Conservation (phyloP, 2,888 invertebrate species). For the Drosophila bunnanda region DNA sequence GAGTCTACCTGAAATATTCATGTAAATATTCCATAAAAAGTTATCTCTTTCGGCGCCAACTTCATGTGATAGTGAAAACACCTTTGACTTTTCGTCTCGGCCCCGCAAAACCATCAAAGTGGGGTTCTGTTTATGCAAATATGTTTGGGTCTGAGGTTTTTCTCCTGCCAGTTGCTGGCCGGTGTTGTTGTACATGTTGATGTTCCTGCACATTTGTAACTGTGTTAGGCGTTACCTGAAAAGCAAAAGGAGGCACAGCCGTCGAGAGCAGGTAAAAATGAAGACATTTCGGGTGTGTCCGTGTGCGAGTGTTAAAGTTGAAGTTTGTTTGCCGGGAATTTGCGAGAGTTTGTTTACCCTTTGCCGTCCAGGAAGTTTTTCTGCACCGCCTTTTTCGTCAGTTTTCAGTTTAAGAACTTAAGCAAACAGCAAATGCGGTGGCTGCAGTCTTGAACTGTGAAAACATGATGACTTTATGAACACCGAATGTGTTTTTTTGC, state of each 20-base stretch:
- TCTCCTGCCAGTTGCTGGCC: conserved; percentile 26
- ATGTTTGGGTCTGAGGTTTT: conserved; percentile 59
- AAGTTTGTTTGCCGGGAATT: conserved; percentile 56
- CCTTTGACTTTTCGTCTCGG: conserved; percentile 12
- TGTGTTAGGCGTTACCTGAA: conserved; percentile 55
- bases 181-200: conserved; percentile 24
- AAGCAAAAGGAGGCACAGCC: conserved; percentile 31
- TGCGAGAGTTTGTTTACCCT: conserved; percentile 44
- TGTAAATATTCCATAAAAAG: conserved; percentile 14
- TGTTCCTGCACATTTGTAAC: conserved; percentile 45
- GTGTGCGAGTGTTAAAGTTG: conserved; percentile 37
- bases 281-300: conserved; percentile 61
- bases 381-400: conserved; percentile 16
- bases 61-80: conserved; percentile 16
- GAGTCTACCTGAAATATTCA: background rate
- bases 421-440: conserved; percentile 40
- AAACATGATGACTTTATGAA: conserved; percentile 76
- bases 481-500: conserved; percentile 64
- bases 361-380: conserved; percentile 24
- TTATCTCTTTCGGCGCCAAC: conserved; percentile 11
- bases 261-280: conserved; percentile 54
- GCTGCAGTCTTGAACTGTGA: conserved; percentile 62
- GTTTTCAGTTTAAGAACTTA: conserved; percentile 58
- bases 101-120: conserved; percentile 41
- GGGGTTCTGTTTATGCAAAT: conserved; percentile 67